phyloP scores from a whole-genome alignment of 1,140 invertebrate genomes.

The Dryas iulia region DNA sequence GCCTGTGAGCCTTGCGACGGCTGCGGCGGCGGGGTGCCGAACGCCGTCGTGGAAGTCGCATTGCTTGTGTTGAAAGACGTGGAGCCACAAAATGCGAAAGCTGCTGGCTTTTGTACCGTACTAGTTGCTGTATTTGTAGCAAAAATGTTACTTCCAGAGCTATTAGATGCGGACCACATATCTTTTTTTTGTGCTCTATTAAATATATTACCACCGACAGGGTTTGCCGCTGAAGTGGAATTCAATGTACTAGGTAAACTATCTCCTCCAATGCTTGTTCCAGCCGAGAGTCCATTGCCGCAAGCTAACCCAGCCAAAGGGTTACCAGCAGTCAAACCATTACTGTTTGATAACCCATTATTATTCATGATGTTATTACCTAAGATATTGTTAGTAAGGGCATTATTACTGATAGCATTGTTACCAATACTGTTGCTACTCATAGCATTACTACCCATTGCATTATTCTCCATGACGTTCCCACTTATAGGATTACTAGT shows the following conservation, averaged over 20 bases:
- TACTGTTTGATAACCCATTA: conserved; percentile 23
- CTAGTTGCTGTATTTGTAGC: conserved; percentile 31
- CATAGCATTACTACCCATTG: background rate
- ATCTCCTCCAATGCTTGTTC: conserved; percentile 12
- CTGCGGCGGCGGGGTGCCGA: conserved; percentile 34
- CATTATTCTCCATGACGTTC: conserved; percentile 17
- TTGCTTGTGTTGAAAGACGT: conserved; percentile 32
- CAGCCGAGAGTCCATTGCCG: background rate
- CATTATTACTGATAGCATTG: background rate
- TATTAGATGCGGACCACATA: conserved; percentile 40
- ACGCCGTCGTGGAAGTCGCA: conserved; percentile 21
- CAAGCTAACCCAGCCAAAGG: conserved; percentile 1
- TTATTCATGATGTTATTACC: background rate
- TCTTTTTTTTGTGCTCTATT: conserved; percentile 39
- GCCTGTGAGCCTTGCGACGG: too few relatives aligned
- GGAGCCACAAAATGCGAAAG: conserved; percentile 40
- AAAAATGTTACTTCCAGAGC: conserved; percentile 34
- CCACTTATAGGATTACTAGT: conserved; percentile 31
- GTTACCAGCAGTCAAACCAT: conserved; percentile 27
- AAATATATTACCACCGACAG: conserved; percentile 6
- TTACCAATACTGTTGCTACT: background rate
- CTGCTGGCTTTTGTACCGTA: conserved; percentile 33
- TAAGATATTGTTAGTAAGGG: background rate
- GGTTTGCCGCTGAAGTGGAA: background rate
- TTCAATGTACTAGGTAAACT: conserved; percentile 29